phyloP scores from a whole-genome alignment of 2,113 vertebrate genomes.

The Tragelaphus strepsiceros region DNA sequence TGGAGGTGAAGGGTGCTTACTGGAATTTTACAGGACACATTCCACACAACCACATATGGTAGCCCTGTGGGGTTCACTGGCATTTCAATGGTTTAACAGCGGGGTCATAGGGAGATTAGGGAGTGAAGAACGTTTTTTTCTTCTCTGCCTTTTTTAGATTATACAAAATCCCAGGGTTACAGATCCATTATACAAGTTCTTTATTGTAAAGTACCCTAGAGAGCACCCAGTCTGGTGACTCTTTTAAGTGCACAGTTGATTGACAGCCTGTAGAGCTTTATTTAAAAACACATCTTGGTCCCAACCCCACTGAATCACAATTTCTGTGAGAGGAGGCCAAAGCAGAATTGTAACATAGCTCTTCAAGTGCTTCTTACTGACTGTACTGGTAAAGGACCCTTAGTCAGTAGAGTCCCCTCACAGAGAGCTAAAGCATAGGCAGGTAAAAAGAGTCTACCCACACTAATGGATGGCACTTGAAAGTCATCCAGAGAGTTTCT shows the following conservation, averaged over 20 bases:
- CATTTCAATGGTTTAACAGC: neutral
- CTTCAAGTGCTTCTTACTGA: neutral
- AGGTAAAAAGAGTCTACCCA: neutral
- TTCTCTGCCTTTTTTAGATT: neutral
- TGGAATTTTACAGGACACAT: neutral
- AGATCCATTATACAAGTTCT: neutral
- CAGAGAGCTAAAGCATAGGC: neutral
- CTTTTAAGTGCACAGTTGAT: neutral
- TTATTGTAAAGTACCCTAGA: neutral
- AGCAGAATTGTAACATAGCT: neutral
- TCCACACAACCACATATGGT: neutral
- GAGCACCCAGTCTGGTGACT: neutral
- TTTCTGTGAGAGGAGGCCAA: neutral
- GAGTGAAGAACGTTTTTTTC: neutral
- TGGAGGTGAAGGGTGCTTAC: neutral
- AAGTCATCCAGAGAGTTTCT: neutral
- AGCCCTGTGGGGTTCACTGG: neutral
- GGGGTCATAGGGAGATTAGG: neutral
- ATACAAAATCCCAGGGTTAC: neutral
- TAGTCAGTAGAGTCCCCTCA: neutral
- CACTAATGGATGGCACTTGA: neutral
- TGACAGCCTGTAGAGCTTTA: neutral
- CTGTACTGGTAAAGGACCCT: neutral
- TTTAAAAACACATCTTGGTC: neutral
- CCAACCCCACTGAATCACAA: neutral